A percentile compares a stretch with the other conserved stretches of the same genome.
These are phyloP conservation scores for Taeniopygia guttata DNA, from an alignment of 2,797 vertebrate species.

Conservation along the genomic window DNA sequence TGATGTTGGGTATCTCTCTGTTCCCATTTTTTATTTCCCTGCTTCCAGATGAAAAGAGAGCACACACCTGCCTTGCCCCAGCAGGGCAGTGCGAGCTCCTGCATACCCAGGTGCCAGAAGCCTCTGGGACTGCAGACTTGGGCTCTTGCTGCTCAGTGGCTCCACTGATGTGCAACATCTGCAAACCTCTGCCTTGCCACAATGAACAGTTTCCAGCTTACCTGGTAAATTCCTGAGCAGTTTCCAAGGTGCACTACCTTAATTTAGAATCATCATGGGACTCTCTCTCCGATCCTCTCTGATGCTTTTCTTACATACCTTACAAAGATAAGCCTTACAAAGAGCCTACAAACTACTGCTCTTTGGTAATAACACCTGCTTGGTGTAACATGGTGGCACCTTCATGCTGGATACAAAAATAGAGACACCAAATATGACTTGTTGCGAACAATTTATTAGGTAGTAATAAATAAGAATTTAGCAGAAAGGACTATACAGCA, in stretches of 20 bases:
- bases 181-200: neutral
- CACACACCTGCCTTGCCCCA: neutral
- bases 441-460: conserved; percentile 52
- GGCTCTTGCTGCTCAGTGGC: neutral
- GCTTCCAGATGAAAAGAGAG: neutral
- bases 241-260: neutral
- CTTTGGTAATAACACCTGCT: neutral
- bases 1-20: neutral
- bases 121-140: neutral
- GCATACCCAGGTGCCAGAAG: accelerated
- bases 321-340: neutral
- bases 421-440: neutral
- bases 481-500: conserved; percentile 29
- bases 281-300: neutral
- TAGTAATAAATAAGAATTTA: conserved; percentile 45
- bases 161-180: neutral
- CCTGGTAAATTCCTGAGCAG: neutral
- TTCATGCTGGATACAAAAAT: neutral
- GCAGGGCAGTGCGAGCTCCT: neutral
- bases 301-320: neutral
- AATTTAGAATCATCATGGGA: neutral
- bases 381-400: neutral
- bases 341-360: neutral
- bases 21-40: neutral
- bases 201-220: neutral